Conservation (phyloP, 2,797 vertebrate species). For the Saxicola maurus region DNA sequence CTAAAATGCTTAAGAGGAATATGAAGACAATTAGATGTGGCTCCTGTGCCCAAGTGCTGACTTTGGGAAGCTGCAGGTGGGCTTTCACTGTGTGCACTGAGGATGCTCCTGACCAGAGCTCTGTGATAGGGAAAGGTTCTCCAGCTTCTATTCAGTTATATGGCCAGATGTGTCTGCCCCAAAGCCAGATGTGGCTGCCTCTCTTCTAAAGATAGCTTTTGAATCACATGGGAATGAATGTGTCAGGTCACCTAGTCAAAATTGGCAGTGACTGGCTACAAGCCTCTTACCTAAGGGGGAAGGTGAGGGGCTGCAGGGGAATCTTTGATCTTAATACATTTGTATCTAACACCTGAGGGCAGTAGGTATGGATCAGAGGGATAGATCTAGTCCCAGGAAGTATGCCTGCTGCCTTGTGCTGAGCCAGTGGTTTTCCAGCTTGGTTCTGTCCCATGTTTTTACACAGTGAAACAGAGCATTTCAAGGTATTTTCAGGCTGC, state of each 20-base stretch:
- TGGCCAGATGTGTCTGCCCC: background rate
- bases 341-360: accelerated
- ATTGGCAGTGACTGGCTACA: background rate
- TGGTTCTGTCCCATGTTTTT: background rate
- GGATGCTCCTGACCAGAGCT: background rate
- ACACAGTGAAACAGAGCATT: background rate
- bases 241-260: background rate
- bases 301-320: background rate
- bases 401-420: background rate
- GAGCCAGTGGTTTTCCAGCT: background rate
- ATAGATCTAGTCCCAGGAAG: background rate
- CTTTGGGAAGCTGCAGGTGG: background rate
- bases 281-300: accelerated
- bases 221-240: accelerated
- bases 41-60: background rate
- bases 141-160: background rate
- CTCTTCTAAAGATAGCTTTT: background rate
- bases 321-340: accelerated
- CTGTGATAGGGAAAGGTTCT: background rate
- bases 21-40: background rate
- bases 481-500: background rate
- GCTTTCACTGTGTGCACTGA: background rate
- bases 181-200: background rate
- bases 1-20: background rate
- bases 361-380: background rate